Percentiles rank a stretch among this genome's conserved stretches.
phyloP scores from a whole-genome alignment of 1,140 invertebrate genomes.

The Drosophila novamexicana region DNA sequence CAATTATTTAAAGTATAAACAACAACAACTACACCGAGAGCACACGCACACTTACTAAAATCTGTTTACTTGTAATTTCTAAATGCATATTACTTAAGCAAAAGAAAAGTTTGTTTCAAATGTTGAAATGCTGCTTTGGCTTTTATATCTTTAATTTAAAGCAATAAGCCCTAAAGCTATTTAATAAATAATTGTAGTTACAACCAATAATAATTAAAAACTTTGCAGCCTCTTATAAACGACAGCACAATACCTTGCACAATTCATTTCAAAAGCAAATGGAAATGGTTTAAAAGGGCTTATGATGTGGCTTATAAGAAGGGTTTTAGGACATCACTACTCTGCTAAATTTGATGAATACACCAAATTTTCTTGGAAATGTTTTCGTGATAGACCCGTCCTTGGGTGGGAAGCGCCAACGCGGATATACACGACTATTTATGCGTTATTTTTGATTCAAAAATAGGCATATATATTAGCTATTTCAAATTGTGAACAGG shows the following conservation, averaged over 20 bases:
- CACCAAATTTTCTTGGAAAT: no score
- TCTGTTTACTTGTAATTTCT: background rate
- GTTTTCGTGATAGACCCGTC: no score
- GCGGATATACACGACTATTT: no score
- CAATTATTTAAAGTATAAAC: background rate
- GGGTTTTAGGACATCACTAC: no score
- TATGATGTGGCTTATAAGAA: no score
- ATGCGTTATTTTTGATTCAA: no score
- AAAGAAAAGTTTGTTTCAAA: background rate
- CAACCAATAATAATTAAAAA: background rate
- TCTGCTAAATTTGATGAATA: no score
- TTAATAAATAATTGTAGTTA: background rate
- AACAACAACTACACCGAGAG: background rate
- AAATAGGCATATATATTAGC: no score
- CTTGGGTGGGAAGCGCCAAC: no score
- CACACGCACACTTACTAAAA: background rate
- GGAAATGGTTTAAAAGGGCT: background rate
- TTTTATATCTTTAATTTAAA: background rate
- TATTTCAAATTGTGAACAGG: no score
- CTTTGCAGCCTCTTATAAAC: background rate
- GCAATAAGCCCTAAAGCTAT: background rate
- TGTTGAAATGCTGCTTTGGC: background rate
- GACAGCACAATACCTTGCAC: background rate
- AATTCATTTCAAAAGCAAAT: background rate
- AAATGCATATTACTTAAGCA: background rate